These are phyloP conservation scores for Amphiura filiformis DNA, from an alignment of 35 echinoderm and acorn worm species.

Conservation along the genomic window DNA sequence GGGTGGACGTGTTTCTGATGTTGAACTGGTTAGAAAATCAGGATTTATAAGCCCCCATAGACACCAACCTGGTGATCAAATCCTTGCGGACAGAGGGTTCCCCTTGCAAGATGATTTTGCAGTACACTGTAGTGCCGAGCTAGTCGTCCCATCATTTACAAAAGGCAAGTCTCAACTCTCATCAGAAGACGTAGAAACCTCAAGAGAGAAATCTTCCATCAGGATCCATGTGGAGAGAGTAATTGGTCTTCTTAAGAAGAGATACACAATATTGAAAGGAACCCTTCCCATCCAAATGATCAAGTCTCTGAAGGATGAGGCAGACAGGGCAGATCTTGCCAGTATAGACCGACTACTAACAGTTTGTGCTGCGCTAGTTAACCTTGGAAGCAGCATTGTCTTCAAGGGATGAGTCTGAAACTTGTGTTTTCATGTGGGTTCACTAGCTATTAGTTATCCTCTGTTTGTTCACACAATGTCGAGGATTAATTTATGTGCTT, in stretches of 20 bases:
- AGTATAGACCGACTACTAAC: neutral
- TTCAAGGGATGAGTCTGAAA: neutral
- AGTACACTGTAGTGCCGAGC: neutral
- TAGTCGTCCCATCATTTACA: conserved; percentile 17
- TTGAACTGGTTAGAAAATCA: neutral
- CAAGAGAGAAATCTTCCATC: neutral
- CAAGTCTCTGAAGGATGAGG: conserved; percentile 1
- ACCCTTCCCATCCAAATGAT: conserved; percentile 9
- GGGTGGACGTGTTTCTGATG: conserved; percentile 35
- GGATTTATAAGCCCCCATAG: neutral
- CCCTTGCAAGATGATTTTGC: conserved; percentile 30
- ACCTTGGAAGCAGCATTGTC: too few species aligned
- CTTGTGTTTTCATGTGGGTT: neutral
- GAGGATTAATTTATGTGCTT: too few species aligned
- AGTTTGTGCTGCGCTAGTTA: too few species aligned
- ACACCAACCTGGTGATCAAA: conserved; percentile 13
- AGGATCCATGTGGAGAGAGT: conserved; percentile 24
- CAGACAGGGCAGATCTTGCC: neutral
- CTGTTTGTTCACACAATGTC: neutral
- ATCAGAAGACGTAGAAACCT: conserved; percentile 8
- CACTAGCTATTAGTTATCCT: neutral
- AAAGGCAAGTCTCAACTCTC: conserved; percentile 24
- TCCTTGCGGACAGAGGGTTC: conserved; percentile 20
- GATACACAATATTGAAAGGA: conserved; percentile 5
- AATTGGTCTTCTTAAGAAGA: conserved; percentile 24